Base-by-base conservation (phyloP, 2,888 invertebrate genomes). In the Epirrhoe tristata region DNA sequence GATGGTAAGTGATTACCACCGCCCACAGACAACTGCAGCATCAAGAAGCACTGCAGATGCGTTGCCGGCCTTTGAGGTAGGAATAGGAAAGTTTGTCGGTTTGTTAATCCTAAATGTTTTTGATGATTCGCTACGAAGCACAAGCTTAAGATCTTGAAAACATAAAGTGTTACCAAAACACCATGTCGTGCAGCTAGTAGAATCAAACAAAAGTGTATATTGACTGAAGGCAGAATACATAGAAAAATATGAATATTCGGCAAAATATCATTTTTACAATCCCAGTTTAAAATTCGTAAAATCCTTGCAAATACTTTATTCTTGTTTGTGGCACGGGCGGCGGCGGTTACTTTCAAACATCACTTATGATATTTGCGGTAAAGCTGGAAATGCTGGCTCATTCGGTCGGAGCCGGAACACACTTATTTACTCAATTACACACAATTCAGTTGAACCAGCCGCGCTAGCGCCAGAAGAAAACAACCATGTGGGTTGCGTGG, bases 281-380 rank as follows among this genome's bases (percentile, higher is more conserved):
- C 16, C 16, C 1, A 48, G 3, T 46, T 16, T 48, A 7, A 48
- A 16, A 16, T 48, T 6, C 48, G 7, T 16, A 14, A 16, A 48
- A 48, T 12, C 12, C 48, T 14, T 48, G 16, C 16, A 48, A 48
- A 48, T 48, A 48, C 7, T 14, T 48, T 14, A 16, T 16, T 6
- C 6, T 6, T 48, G 14, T 16, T 48, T 48, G 2, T 16, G 7
- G n/a, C n/a, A n/a, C 48, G 7, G 12, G 6, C 16, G 16, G 6
- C 14, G 48, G 48, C 12, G 43, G 43, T 6, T 48, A 48, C 48
- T 48, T 48, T 16, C 14, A 48, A 48, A 48, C 16, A 48, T 48
- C 16, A 32, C 46, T 31, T 14, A 32, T 53, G 7, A 53, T 53
- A 53, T 53, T 14, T 53, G 34, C 14, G 52, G 52, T 53, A 34